A percentile compares a stretch with the other conserved stretches of the same genome.
Evolutionary conservation across 2,888 invertebrate species (phyloP).

Genomic region (Stictocephala bisonia): DNA sequence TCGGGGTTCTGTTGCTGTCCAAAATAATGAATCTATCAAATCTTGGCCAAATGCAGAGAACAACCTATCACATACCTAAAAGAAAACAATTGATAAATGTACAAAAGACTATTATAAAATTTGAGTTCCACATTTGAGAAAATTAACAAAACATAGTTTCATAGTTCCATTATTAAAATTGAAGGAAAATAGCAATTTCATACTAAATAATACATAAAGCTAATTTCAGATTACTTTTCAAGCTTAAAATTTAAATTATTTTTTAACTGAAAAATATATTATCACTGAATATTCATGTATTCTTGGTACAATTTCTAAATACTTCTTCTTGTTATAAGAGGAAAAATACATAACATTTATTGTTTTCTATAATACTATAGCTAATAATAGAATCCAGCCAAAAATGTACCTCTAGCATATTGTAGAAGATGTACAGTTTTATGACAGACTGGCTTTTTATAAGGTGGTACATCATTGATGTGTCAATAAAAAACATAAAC

Average conservation of each 20-base stretch:
- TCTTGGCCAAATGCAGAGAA: constrained; percentile 98
- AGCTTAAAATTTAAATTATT: too few species aligned
- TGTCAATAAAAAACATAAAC: constrained; percentile 92
- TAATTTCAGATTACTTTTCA: too few species aligned
- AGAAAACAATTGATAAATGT: neutral
- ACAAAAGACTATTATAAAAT: neutral
- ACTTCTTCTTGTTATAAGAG: too few species aligned
- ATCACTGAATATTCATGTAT: too few species aligned
- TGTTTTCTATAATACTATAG: too few species aligned
- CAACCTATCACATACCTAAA: constrained; percentile 79
- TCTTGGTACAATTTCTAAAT: too few species aligned
- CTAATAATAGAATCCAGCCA: too few species aligned
- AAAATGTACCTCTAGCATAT: constrained; percentile 99
- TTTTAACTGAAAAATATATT: too few species aligned
- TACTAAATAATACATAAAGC: neutral
- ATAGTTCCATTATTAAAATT: neutral
- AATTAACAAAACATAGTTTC: neutral
- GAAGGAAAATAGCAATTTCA: neutral
- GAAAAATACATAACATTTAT: too few species aligned
- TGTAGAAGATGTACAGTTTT: constrained; percentile 99
- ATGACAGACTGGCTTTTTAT: constrained; percentile 98
- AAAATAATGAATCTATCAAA: constrained; percentile 96
- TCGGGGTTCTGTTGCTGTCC: constrained; percentile 97
- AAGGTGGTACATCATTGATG: constrained; percentile 97
- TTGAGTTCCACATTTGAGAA: too few species aligned